Percentiles rank a stretch among this genome's conserved stretches.
phyloP scores from a whole-genome alignment of 1,140 invertebrate species.

The Drosophila carrolli region DNA sequence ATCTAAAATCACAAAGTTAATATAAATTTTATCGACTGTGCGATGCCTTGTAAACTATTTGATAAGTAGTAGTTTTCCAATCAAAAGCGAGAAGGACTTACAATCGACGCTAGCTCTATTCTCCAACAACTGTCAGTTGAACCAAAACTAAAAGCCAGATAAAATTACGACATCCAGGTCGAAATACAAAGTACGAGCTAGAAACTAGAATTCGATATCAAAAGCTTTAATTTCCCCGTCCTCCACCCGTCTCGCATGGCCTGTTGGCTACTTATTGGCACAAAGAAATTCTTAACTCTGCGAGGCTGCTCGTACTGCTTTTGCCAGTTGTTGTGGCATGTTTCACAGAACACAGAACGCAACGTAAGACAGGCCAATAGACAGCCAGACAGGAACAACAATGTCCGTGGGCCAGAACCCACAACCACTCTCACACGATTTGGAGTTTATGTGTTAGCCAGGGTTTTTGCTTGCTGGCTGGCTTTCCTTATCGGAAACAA shows the following conservation, averaged over 20 bases:
- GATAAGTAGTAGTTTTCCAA: neutral
- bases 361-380: slow-evolving; percentile 64
- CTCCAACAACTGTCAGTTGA: slow-evolving; percentile 30
- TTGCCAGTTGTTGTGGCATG: slow-evolving; percentile 54
- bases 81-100: neutral
- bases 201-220: slow-evolving; percentile 50
- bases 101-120: neutral
- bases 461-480: slow-evolving; percentile 43
- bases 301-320: slow-evolving; percentile 18
- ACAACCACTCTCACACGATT: slow-evolving; percentile 6
- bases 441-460: slow-evolving; percentile 40
- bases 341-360: slow-evolving; percentile 51
- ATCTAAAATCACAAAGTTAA: neutral
- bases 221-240: slow-evolving; percentile 46
- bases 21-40: neutral
- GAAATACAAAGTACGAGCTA: slow-evolving; percentile 28
- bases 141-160: slow-evolving; percentile 21
- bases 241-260: slow-evolving; percentile 8
- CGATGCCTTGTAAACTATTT: neutral
- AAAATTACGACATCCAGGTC: slow-evolving; percentile 20
- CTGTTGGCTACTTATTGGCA: slow-evolving; percentile 52
- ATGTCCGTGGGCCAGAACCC: slow-evolving; percentile 37
- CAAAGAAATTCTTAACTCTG: slow-evolving; percentile 39
- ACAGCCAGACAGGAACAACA: slow-evolving; percentile 52
- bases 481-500: slow-evolving; percentile 75